Percentiles rank a stretch among this genome's conserved stretches.
Evolutionary conservation across 2,888 invertebrate species (phyloP).

Genomic region (Chloromyia formosa): DNA sequence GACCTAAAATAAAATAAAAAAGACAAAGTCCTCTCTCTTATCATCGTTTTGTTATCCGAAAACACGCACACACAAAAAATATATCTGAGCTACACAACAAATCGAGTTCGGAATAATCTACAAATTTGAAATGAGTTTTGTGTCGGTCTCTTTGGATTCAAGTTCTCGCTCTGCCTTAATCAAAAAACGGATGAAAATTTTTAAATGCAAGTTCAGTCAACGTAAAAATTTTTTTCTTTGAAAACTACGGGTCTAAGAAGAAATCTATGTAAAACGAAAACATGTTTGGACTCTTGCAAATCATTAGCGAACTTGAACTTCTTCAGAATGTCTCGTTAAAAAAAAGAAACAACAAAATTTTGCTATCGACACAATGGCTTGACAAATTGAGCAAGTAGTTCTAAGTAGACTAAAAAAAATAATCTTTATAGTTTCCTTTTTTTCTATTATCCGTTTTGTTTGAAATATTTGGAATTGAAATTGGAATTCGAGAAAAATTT

Average conservation of each 20-base stretch:
- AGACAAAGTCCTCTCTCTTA: slow-evolving; percentile 24
- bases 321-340: not conserved
- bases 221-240: not conserved
- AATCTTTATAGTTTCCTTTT: no score
- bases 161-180: not conserved
- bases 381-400: slow-evolving; percentile 10
- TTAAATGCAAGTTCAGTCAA: not conserved
- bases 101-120: slow-evolving; percentile 13
- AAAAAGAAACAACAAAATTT: slow-evolving; percentile 9
- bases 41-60: slow-evolving; percentile 9
- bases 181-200: not conserved
- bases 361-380: slow-evolving; percentile 11
- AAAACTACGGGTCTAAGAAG: no score
- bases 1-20: slow-evolving; percentile 35
- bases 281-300: no score
- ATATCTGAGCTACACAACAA: slow-evolving; percentile 26
- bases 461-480: slow-evolving; percentile 27
- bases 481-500: slow-evolving; percentile 40
- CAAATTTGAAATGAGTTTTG: slow-evolving; percentile 27
- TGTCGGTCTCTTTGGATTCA: not conserved
- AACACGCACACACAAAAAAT: slow-evolving; percentile 9
- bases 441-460: no score
- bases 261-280: no score
- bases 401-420: not conserved
- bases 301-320: no score